phyloP scores from a whole-genome alignment of 2,888 invertebrate genomes.

The Tinea trinotella region DNA sequence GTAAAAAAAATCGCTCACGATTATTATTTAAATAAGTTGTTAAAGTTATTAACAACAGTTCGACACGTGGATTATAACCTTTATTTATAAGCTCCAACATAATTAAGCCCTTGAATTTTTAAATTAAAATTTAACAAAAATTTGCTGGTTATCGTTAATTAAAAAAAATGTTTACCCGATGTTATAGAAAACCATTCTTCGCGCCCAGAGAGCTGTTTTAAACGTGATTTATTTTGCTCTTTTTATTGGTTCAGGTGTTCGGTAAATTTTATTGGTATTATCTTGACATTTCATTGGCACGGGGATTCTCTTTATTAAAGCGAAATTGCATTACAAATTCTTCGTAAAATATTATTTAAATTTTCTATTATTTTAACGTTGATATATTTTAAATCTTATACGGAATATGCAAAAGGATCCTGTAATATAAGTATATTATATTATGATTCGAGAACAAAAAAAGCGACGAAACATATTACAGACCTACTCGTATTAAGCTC shows the following conservation, averaged over 20 bases:
- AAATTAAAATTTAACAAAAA: background rate
- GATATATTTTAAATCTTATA: no score
- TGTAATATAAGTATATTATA: no score
- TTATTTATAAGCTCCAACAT: no score
- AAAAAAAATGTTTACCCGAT: slow-evolving; percentile 8
- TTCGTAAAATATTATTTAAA: background rate
- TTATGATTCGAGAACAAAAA: no score
- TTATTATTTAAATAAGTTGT: no score
- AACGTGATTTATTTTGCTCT: slow-evolving; percentile 14
- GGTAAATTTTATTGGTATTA: slow-evolving; percentile 41
- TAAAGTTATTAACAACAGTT: no score
- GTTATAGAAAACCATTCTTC: background rate
- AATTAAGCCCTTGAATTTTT: no score
- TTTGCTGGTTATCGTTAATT: background rate
- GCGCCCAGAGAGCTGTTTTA: slow-evolving; percentile 3
- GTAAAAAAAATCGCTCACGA: no score
- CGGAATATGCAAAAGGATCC: no score
- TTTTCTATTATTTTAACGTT: background rate
- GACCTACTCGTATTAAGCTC: no score
- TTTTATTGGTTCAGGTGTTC: slow-evolving; percentile 39
- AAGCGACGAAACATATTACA: no score
- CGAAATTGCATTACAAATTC: background rate
- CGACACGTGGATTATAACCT: no score
- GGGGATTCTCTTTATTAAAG: slow-evolving; percentile 22
- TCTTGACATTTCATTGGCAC: slow-evolving; percentile 52